Percentiles rank a stretch among this genome's conserved stretches.
phyloP scores from a whole-genome alignment of 1,140 invertebrate species.

The Manduca sexta region DNA sequence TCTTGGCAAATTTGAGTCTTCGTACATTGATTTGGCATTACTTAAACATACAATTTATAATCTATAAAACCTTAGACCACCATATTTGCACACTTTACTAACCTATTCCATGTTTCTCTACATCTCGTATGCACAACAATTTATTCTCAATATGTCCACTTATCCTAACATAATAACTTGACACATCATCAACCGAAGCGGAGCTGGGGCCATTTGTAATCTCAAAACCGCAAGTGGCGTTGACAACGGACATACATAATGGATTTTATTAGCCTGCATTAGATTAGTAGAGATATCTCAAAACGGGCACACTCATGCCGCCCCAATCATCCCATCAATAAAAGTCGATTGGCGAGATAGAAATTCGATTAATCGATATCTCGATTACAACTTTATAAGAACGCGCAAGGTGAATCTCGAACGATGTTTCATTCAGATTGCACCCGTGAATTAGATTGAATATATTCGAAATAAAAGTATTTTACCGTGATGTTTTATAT shows the following conservation, averaged over 20 bases:
- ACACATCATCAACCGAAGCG: slow-evolving; percentile 4
- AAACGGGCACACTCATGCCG: slow-evolving; percentile 16
- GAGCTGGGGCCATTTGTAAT: slow-evolving; percentile 9
- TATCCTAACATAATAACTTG: background rate
- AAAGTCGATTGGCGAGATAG: slow-evolving; percentile 20
- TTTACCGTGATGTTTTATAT: too few relatives aligned
- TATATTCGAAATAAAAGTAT: too few relatives aligned
- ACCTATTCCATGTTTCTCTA: too few relatives aligned
- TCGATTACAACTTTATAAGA: slow-evolving; percentile 8
- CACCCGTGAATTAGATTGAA: too few relatives aligned
- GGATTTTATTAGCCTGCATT: slow-evolving; percentile 13
- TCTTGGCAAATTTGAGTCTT: too few relatives aligned
- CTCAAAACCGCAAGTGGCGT: slow-evolving; percentile 6
- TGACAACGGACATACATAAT: slow-evolving; percentile 12
- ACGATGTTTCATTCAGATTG: too few relatives aligned
- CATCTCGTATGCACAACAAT: too few relatives aligned
- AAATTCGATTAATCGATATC: slow-evolving; percentile 12
- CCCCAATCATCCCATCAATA: slow-evolving; percentile 23
- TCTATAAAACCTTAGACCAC: too few relatives aligned
- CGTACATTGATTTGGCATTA: too few relatives aligned
- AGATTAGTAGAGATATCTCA: slow-evolving; percentile 15
- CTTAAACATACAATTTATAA: too few relatives aligned
- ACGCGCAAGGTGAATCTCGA: background rate
- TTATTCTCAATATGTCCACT: too few relatives aligned
- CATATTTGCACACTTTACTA: too few relatives aligned